A percentile compares a stretch with the other conserved stretches of the same genome.
Evolutionary conservation across 2,113 vertebrate genomes (phyloP).

Genomic region (Misgurnus mizolepis): DNA sequence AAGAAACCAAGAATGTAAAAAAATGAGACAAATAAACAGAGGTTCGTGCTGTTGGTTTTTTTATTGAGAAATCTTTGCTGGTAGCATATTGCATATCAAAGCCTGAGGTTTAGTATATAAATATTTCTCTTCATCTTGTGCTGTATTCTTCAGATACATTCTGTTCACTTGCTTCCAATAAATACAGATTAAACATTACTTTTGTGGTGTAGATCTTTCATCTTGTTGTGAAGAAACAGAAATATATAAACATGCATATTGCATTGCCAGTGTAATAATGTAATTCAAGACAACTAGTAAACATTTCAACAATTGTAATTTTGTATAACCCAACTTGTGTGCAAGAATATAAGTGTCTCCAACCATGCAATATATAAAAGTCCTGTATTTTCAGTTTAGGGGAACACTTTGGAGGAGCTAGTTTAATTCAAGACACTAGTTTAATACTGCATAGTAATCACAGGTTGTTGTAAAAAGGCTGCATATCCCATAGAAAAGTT

Average conservation of each 20-base stretch:
- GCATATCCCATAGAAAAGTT: not conserved
- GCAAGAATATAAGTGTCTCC: no score
- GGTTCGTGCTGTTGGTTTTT: constrained; percentile 15
- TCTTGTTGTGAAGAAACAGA: not conserved
- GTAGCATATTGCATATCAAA: constrained; percentile 46
- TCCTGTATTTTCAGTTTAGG: not conserved
- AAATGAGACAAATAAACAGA: not conserved
- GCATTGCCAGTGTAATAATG: constrained; percentile 14
- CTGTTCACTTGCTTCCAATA: constrained; percentile 1
- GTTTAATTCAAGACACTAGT: constrained; percentile 20
- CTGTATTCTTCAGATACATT: not conserved
- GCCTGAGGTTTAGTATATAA: constrained; percentile 31
- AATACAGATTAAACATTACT: not conserved
- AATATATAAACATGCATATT: not conserved
- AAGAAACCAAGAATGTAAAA: not conserved
- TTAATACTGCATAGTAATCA: constrained; percentile 43
- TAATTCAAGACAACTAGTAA: constrained; percentile 6
- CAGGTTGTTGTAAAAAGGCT: constrained; percentile 6
- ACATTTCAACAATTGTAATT: not conserved
- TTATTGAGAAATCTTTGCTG: constrained; percentile 53
- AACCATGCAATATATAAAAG: no score
- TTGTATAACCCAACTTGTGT: no score
- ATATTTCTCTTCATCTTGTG: constrained; percentile 19
- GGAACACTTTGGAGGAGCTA: constrained; percentile 4
- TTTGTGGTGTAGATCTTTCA: not conserved